Evolutionary conservation across 2,113 vertebrate species (phyloP), one percentile per base, ranked within the genome.

Genomic region (Setophaga kirtlandii): DNA sequence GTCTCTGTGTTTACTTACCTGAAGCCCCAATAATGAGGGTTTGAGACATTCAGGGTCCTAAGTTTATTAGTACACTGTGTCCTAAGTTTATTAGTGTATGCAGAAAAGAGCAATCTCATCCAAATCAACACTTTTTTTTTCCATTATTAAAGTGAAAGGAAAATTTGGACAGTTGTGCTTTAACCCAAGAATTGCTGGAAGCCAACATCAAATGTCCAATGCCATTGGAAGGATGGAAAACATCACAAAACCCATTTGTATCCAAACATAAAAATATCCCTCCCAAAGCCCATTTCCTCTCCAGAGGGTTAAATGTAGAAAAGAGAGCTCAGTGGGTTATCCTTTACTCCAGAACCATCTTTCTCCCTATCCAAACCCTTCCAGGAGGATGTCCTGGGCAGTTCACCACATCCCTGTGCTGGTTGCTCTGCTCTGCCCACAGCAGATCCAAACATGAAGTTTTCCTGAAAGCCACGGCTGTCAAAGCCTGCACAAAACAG

Each of bases 381-480:
- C 70, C 33, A n/a, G 46, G 50, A 68, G 60, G 74, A 83, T 78
- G 11, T 93, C 64, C 44, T 22, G 39, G 41, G 76, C 83, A 53
- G 15, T 49, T 82, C 60, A 44, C 83, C 79, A 30, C 79, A 23
- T 16, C 44, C 39, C 21, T 9, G 31, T 33, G 53, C 53, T 12
- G n/a, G 7, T 37, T 63, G 3, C 52, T 25, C 79, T 5, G 22
- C 47, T 53, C 70, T 42, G 63, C 76, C 87, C 73, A 47, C 70
- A 11, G n/a, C 28, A 84, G 71, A 94, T 88, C 79, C 83, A 42
- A 95, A 95, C 68, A 41, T 5, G 27, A 37, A 27, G 15, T 52
- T 49, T 93, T 88, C 88, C 77, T 89, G 74, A 94, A 81, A 95
- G 81, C 67, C 42, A 8, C 11, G 5, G 22, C 74, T 96, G 95